A percentile compares a stretch with the other conserved stretches of the same genome.
These are phyloP conservation scores for Lasioglossum baleicum DNA, from an alignment of 1,140 invertebrate genomes.

Conservation along the genomic window DNA sequence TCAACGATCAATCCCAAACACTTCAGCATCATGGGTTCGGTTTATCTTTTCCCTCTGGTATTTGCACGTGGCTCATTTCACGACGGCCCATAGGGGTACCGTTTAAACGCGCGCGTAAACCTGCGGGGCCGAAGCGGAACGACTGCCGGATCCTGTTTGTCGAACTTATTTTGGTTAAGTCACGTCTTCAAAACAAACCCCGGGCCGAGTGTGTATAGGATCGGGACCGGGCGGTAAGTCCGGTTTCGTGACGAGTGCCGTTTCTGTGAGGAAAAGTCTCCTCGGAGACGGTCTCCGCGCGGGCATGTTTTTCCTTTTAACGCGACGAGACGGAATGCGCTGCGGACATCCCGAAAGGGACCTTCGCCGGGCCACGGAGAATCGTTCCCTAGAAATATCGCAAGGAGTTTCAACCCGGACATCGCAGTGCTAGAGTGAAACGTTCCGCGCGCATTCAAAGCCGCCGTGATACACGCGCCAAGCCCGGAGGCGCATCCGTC, in stretches of 20 bases:
- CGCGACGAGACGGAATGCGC: conserved; percentile 24
- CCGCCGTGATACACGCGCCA: not conserved
- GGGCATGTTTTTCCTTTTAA: conserved; percentile 39
- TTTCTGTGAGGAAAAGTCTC: not conserved
- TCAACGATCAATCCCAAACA: conserved; percentile 24
- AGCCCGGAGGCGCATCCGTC: conserved; percentile 9
- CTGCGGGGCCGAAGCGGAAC: not conserved
- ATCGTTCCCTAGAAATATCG: conserved; percentile 39
- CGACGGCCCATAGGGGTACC: not conserved
- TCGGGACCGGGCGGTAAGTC: conserved; percentile 31
- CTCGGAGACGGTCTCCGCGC: conserved; percentile 1
- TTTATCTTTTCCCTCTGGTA: conserved; percentile 22
- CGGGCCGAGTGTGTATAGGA: conserved; percentile 46
- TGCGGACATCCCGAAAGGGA: conserved; percentile 41
- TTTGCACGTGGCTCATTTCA: conserved; percentile 36
- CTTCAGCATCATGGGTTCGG: conserved; percentile 5
- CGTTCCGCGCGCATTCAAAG: conserved; percentile 4
- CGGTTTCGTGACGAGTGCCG: conserved; percentile 48
- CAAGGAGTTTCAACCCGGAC: conserved; percentile 23
- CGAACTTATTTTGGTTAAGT: conserved; percentile 55
- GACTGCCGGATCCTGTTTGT: conserved; percentile 24
- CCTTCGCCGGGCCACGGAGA: not conserved
- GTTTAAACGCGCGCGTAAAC: not conserved
- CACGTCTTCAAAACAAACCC: conserved; percentile 56
- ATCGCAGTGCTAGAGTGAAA: not conserved